phyloP scores from a whole-genome alignment of 2,797 vertebrate species.

The Phoebastria nigripes region DNA sequence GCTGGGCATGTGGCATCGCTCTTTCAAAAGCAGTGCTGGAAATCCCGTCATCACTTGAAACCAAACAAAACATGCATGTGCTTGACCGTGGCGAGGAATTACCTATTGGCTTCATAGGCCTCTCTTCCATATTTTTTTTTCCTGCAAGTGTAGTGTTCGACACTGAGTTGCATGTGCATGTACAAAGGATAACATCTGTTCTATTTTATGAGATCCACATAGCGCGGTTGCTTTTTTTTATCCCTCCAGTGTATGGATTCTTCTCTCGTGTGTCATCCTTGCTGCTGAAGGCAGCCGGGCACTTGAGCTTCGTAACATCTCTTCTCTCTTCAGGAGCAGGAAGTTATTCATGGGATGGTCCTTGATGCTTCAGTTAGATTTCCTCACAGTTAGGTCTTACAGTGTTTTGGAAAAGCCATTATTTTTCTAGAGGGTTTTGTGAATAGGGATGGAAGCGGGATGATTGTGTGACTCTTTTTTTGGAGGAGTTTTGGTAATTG shows the following conservation, averaged over 20 bases:
- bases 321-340: background rate
- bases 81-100: background rate
- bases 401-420: background rate
- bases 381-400: background rate
- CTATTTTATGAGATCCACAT: background rate
- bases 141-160: background rate
- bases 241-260: constrained; percentile 22
- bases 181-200: constrained; percentile 13
- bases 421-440: background rate
- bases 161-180: background rate
- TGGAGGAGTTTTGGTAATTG: background rate
- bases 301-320: constrained; percentile 11
- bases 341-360: constrained; percentile 16
- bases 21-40: background rate
- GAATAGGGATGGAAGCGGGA: background rate
- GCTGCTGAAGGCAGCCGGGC: constrained; percentile 3
- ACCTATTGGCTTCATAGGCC: background rate
- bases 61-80: background rate
- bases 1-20: background rate
- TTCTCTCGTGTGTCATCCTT: constrained; percentile 11
- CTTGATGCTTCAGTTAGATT: constrained; percentile 19
- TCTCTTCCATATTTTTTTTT: background rate
- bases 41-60: background rate
- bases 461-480: background rate
- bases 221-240: background rate